Evolutionary conservation across 2,113 vertebrate genomes (phyloP), one percentile per base, ranked within the genome.

Genomic region (Raphicerus campestris): DNA sequence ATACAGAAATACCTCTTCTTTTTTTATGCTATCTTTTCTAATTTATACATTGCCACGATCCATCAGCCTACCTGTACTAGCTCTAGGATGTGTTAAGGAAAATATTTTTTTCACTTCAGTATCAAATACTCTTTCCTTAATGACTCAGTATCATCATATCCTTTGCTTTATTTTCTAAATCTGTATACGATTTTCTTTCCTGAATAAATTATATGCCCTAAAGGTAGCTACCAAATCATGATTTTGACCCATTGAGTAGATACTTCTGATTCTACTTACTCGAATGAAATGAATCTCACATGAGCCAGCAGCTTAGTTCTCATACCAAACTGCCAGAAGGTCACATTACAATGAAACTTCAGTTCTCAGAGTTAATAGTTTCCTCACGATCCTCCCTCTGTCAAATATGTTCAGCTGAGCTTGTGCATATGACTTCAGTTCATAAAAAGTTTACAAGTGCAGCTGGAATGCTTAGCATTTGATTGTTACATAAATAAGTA

Each of bases 401-500:
- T 66, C 75, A 78, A 94, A 95, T 58, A 86, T 90, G 94, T 91
- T 94, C 83, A 94, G 86, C 96, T 96, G 91, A 97, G 88, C 73
- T 83, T 94, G 63, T 95, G 89, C 92, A 84, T 88, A 94, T 97
- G 96, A 97, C 97, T 98, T 94, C 91, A 97, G 97, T 97, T 98
- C 97, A 97, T 97, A 97, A 98, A 97, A 97, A 89, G 95, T 97
- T 98, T 97, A 98, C 87, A 94, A 81, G 42, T 70, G 55, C 96
- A 98, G 63, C 94, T 97, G 95, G 97, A 97, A 97, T 96, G 95
- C 87, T 97, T 97, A 97, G 61, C 78, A 94, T 98, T 96, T 97
- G 96, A 96, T 89, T 95, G 96, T 96, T 97, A 96, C 95, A 98
- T 97, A 98, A 97, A 98, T 98, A 96, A 90, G 91, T 96, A 55